Evolutionary conservation across 2,797 vertebrate species (phyloP).

Genomic region (Emydoidea blandingii): DNA sequence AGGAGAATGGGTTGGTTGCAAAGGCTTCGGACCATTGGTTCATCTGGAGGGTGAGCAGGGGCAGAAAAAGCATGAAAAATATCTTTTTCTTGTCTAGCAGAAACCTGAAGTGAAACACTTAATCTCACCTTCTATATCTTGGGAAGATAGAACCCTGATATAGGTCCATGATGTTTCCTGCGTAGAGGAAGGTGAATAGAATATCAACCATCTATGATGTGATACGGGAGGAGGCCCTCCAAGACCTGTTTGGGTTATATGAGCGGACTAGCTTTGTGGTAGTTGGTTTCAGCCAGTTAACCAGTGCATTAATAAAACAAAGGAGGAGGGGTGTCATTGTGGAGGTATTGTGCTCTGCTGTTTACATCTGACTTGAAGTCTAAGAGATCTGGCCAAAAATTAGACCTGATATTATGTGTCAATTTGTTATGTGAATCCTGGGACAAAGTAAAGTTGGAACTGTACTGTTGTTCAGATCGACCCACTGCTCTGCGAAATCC

Average conservation of each 20-base stretch:
- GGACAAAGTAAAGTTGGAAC: not conserved
- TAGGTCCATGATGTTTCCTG: not conserved
- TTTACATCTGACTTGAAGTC: no score
- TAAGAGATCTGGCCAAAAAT: not conserved
- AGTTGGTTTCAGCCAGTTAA: not conserved
- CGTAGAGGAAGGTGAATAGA: not conserved
- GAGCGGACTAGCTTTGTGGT: not conserved
- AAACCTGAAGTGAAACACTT: not conserved
- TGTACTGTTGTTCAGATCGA: not conserved
- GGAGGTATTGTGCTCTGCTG: not conserved
- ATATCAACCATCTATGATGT: not conserved
- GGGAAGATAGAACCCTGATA: not conserved
- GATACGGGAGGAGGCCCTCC: not conserved
- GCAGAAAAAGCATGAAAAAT: not conserved
- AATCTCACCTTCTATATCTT: not conserved
- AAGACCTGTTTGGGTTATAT: not conserved
- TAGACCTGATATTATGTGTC: not conserved
- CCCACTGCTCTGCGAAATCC: not conserved
- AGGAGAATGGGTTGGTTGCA: not conserved
- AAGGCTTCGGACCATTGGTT: not conserved
- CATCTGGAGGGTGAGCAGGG: not conserved
- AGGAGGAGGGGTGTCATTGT: not conserved
- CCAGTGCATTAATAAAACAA: not conserved
- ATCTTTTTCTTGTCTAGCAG: not conserved
- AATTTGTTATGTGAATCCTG: not conserved